Percentiles rank a stretch among this genome's conserved stretches.
Evolutionary conservation across 2,113 vertebrate genomes (phyloP).

Genomic region (Cephalopterus ornatus): DNA sequence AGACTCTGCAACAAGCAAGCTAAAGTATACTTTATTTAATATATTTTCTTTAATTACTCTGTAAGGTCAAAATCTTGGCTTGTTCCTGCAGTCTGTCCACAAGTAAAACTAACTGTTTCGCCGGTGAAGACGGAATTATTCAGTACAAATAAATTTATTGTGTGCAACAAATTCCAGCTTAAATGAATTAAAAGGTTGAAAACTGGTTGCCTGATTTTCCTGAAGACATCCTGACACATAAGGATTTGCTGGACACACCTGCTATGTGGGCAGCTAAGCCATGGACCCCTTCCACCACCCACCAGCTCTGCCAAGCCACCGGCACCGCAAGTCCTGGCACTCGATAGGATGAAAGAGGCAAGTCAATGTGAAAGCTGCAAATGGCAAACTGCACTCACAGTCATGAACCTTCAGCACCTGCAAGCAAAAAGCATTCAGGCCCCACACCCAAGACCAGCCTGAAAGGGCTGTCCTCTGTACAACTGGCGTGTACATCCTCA

Average conservation of each 20-base stretch:
- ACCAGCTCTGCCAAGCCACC: not conserved
- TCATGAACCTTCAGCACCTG: not conserved
- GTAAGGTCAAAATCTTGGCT: not conserved
- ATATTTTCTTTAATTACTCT: not conserved
- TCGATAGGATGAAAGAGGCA: not conserved
- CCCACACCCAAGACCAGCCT: not conserved
- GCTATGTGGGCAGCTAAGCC: fast-evolving
- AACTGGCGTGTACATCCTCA: no score
- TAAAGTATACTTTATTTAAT: not conserved
- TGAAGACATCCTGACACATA: not conserved
- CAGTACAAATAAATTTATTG: not conserved
- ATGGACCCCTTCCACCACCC: not conserved
- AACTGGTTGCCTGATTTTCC: not conserved
- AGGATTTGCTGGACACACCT: not conserved
- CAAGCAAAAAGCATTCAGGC: not conserved
- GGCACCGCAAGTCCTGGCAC: not conserved
- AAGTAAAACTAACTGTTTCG: not conserved
- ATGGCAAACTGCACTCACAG: not conserved
- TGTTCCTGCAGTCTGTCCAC: not conserved
- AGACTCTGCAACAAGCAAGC: not conserved
- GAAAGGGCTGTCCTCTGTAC: not conserved
- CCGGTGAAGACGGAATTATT: not conserved
- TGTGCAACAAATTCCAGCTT: not conserved
- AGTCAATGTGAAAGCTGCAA: not conserved
- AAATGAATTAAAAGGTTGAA: not conserved